Conservation (phyloP, 2,888 invertebrate genomes). For the Odontomyia ornata region DNA sequence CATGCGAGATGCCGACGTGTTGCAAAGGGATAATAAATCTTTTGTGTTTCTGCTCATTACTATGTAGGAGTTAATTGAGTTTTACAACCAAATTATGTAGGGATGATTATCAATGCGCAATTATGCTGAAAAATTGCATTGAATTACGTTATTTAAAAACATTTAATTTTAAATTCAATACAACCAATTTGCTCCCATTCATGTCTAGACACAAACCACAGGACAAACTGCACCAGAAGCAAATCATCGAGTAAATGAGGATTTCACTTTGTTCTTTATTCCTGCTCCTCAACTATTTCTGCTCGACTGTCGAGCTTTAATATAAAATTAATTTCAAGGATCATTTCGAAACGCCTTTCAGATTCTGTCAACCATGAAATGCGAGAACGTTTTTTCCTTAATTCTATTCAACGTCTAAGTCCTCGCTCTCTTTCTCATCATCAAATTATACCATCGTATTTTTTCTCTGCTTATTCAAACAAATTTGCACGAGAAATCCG, state of each 20-base stretch:
- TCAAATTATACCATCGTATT: constrained; percentile 2
- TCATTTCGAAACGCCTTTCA: constrained; percentile 17
- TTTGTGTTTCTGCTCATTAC: too few species aligned
- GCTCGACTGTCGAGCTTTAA: constrained; percentile 12
- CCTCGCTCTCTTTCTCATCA: neutral
- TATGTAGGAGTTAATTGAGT: too few species aligned
- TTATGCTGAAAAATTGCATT: too few species aligned
- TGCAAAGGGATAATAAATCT: constrained; percentile 22
- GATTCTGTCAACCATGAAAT: constrained; percentile 21
- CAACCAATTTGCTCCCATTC: neutral
- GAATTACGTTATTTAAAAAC: too few species aligned
- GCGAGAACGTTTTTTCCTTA: neutral
- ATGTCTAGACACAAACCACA: neutral
- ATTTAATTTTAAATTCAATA: neutral
- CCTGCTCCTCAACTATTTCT: neutral
- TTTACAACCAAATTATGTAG: too few species aligned
- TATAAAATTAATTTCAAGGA: constrained; percentile 37
- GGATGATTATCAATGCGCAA: too few species aligned
- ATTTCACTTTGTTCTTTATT: constrained; percentile 6
- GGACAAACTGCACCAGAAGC: neutral
- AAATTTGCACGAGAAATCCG: constrained; percentile 40
- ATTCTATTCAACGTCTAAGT: neutral
- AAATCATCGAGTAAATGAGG: constrained; percentile 5
- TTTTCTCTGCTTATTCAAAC: constrained; percentile 23
- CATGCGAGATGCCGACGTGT: constrained; percentile 19